Evolutionary conservation across 37 sponge, comb jelly and placozoan genomes (phyloP), one percentile per base, ranked within the genome.

Genomic region (Ephydatia muelleri): DNA sequence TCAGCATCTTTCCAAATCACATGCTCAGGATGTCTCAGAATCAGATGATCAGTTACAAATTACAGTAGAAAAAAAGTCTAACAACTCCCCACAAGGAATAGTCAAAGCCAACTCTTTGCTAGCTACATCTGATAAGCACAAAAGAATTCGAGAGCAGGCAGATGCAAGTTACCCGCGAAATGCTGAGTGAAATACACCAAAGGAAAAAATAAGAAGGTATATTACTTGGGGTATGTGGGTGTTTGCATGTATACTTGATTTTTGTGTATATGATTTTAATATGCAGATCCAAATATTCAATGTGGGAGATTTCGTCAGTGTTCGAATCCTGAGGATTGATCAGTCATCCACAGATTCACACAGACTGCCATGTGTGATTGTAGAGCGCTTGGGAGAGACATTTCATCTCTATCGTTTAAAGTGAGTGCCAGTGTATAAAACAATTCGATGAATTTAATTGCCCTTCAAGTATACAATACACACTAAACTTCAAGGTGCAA

Each of bases 271-370:
- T 43, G 43, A 43, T 43, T 43, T 43, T 43, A 43, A 43, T 43
- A 43, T 43, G 43, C 43, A 43, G 43, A 43, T 69, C 27, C 31
- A 31, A 26, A 82, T 72, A 23, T 88, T 88, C 68, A 22, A 73
- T 30, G 31, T 25, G 3, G 83, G 83, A 5, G 83, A 82, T 22
- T 32, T 33, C 30, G 88, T 88, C 64, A 35, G 38, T 28, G 76
- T 88, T 32, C 29, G 82, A 27, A 35, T 88, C 5, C 88, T 82
- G 13, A 66, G 87, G 30, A 80, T 87, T 80, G 87, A 87, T 66
- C 81, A 81, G 21, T 16, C 87, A 36, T 81, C 77, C 34, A 82
- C 88, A 40, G 88, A 82, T 82, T 31, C 70, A 13, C 88, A 75
- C 64, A 29, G 88, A 11, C 83, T 88, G 3, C 82, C 71, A 27